phyloP scores from a whole-genome alignment of 2,888 invertebrate species.

The Eugnorisma glareosa region DNA sequence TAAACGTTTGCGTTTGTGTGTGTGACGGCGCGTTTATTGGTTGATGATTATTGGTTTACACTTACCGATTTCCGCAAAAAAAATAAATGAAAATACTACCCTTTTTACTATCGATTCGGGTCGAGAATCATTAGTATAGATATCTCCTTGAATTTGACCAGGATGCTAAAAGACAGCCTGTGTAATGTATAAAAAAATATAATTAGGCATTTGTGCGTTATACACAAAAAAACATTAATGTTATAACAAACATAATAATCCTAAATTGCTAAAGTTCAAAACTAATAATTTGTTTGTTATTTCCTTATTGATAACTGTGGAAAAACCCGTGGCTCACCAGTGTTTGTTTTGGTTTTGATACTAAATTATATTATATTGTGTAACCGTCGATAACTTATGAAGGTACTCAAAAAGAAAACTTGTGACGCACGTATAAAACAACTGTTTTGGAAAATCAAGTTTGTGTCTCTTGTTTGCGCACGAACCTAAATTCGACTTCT shows the following conservation, averaged over 20 bases:
- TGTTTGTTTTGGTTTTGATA: not conserved
- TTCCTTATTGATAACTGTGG: slow-evolving; percentile 32
- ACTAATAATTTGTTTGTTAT: slow-evolving; percentile 23
- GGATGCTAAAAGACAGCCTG: too few species aligned
- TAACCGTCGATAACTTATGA: not conserved
- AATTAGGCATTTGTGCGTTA: too few species aligned
- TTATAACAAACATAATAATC: not conserved
- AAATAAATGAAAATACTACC: too few species aligned
- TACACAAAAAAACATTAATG: not conserved
- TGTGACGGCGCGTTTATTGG: too few species aligned
- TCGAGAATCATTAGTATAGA: too few species aligned
- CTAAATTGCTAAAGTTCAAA: slow-evolving; percentile 11
- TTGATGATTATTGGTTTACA: too few species aligned
- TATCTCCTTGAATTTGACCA: too few species aligned
- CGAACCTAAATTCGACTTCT: not conserved
- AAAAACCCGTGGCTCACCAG: slow-evolving; percentile 29
- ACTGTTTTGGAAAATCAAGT: not conserved
- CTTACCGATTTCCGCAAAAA: too few species aligned
- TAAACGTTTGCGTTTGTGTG: too few species aligned
- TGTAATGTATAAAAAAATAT: too few species aligned
- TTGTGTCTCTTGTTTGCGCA: not conserved
- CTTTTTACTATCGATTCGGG: too few species aligned
- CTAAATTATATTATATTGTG: not conserved
- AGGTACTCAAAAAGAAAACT: not conserved
- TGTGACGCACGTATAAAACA: not conserved